Base-by-base conservation (phyloP, 2,113 vertebrate species). In the Sphyrna mokarran region DNA sequence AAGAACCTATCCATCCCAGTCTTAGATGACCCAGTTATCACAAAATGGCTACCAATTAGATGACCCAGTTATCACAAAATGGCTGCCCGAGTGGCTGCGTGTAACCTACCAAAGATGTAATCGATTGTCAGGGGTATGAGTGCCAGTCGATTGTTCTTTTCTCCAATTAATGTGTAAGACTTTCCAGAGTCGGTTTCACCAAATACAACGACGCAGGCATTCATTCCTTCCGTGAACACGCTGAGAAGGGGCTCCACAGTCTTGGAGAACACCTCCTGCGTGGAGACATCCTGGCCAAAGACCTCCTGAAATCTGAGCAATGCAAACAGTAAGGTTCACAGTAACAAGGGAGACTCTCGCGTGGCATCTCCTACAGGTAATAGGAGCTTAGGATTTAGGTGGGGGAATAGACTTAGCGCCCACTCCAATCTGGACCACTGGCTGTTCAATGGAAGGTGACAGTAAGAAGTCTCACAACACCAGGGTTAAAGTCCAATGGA, bases 271-370 rank as follows among this genome's bases (percentile, higher is more conserved):
- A 95, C 9, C 14, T 69, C 29, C 87, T 10, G 63, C 4, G 85
- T 90, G 78, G 95, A 89, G 29, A 48, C 85, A 13, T 54, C 90
- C 16, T n/a, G 83, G 87, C 61, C 85, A 58, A 95, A 95, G 29
- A 95, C 37, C 95, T 95, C 95, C 66, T 90, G 95, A 43, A 95
- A 95, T 22, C 95, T 90, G 54, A 3, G 33, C 40, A 68, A 54
- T 2, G 76, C 4, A 29, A 37, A 95, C 61, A 16, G 94, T 72
- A 29, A 95, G 37, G 40, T 14, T 68, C 63, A 40, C 37, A 43
- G 29, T 13, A 69, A 18, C 68, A 1, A 7, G 48, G 40, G 54
- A 4, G 9, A 43, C 66, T 43, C 63, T 40, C 0, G 63, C 8
- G n/a, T 23, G 68, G 10, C 37, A 48, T 3, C 26, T 26, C 40